Base-by-base conservation (phyloP, 2,797 vertebrate species). In the Sciaenops ocellatus region DNA sequence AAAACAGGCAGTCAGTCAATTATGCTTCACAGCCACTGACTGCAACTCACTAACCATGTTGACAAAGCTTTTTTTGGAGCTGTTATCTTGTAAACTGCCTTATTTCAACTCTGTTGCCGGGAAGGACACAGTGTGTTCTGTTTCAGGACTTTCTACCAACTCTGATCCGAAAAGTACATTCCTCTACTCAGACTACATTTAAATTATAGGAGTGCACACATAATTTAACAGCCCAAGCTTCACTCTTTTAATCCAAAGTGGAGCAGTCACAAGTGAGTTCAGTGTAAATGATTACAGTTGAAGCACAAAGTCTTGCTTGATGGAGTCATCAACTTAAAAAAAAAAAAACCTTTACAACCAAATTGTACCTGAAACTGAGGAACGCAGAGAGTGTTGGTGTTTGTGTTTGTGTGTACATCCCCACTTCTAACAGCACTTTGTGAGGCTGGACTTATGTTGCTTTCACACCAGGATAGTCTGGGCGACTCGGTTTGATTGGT, bases 41-140 rank as follows among this genome's bases (percentile, higher is more conserved):
- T 64, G 42, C 62, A 65, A 51, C 18, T 51, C 4, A 38, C 20
- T 18, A 51, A 46, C 50, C 4, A 5, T 48, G 61, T 56, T 56
- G 41, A 64, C 50, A 54, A 52, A 42, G 17, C 60, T 46, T 26
- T 48, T 52, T 20, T 26, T 41, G 7, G 41, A 8, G 15, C 56
- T 51, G 26, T 30, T 51, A 50, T 62, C 22, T 13, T 52, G 30
- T 54, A 54, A 34, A 64, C n/a, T 59, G 54, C 30, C 42, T 26
- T 66, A n/a, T 67, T 38, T 38, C 54, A 47, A n/a, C 28, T 44
- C 2, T 42, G 57, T 44, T 38, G 3, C 59, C 42, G 46, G 48
- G 46, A 62, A 72, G 69, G 56, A 42, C 22, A n/a, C 46, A 9
- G 12, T 44, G 34, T 28, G 57, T 52, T 72, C 34, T n/a, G 22